Conservation (phyloP, 1,140 invertebrate species). For the Trichonephila clavipes region DNA sequence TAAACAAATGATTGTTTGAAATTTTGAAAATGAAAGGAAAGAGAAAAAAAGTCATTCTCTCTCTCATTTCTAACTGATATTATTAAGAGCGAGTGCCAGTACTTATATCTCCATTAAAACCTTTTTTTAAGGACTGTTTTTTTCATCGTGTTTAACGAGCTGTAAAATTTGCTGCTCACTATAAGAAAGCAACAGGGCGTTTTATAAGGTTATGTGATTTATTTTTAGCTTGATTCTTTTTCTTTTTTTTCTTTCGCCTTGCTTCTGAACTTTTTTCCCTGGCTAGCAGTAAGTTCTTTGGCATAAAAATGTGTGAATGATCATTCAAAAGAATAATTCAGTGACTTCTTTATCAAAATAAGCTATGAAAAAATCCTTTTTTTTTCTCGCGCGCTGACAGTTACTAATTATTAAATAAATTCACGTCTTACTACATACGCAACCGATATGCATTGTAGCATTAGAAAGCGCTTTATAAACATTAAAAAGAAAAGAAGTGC, state of each 20-base stretch:
- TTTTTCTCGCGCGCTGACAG: not conserved
- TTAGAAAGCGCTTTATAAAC: not conserved
- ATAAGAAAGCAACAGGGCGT: conserved; percentile 56
- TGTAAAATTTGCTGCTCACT: conserved; percentile 1
- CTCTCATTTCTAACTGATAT: conserved; percentile 50
- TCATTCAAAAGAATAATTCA: not conserved
- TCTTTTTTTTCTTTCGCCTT: not conserved
- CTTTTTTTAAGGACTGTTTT: not conserved
- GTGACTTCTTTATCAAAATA: not conserved
- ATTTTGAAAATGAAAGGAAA: not conserved
- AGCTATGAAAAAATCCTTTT: not conserved
- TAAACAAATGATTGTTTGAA: conserved; percentile 58
- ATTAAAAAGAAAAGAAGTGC: not conserved
- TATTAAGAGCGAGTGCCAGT: conserved; percentile 55
- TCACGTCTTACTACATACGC: not conserved
- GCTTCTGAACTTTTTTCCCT: not conserved
- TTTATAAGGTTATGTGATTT: conserved; percentile 55
- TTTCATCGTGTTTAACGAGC: conserved; percentile 53
- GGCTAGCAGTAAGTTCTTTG: not conserved
- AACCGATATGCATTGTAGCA: not conserved
- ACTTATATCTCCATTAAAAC: conserved; percentile 34
- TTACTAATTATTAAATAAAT: conserved; percentile 63
- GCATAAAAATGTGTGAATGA: conserved; percentile 1
- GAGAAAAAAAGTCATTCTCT: not conserved
- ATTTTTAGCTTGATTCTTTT: not conserved